These are phyloP conservation scores for Scrobipalpa atriplicella DNA, from an alignment of 2,888 invertebrate species.

Conservation along the genomic window DNA sequence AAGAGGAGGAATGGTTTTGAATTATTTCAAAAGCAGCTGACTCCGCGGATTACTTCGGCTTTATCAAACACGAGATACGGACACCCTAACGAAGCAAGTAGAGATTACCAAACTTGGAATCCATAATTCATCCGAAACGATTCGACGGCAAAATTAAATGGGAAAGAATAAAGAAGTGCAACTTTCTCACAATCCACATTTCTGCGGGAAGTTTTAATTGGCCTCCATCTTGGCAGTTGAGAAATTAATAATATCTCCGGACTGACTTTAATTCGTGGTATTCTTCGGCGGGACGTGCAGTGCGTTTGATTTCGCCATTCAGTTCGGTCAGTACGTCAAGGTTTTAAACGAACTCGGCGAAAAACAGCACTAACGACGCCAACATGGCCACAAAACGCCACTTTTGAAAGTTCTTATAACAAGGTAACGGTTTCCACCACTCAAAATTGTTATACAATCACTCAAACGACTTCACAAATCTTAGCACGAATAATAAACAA, in stretches of 20 bases:
- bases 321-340: neutral
- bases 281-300: conserved; percentile 43
- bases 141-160: conserved; percentile 59
- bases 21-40: too few relatives aligned
- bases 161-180: conserved; percentile 60
- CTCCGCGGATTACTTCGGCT: neutral
- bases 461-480: too few relatives aligned
- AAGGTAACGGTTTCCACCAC: too few relatives aligned
- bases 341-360: too few relatives aligned
- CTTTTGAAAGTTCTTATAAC: too few relatives aligned
- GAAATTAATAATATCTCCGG: conserved; percentile 68
- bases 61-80: neutral
- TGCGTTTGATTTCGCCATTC: conserved; percentile 25
- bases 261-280: conserved; percentile 54
- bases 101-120: neutral
- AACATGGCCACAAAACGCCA: too few relatives aligned
- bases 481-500: too few relatives aligned
- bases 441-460: too few relatives aligned
- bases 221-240: conserved; percentile 65
- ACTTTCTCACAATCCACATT: conserved; percentile 56
- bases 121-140: conserved; percentile 37
- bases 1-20: too few relatives aligned
- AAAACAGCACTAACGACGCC: too few relatives aligned
- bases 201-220: conserved; percentile 71
- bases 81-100: conserved; percentile 3